Evolutionary conservation across 2,888 invertebrate species (phyloP), one percentile per base, ranked within the genome.

Genomic region (Lochmaea capreae): DNA sequence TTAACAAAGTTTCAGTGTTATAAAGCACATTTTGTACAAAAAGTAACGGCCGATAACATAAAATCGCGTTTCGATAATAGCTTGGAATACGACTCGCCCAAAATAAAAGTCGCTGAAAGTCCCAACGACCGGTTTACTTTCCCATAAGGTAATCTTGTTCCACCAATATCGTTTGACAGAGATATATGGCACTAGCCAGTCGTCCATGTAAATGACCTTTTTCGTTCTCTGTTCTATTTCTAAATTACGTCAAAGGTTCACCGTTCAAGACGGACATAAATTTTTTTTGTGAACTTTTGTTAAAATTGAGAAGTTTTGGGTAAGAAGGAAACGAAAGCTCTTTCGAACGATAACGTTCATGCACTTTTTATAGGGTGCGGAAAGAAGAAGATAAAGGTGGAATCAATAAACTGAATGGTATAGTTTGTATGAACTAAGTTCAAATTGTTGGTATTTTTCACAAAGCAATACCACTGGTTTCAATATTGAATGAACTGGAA

Each of bases 201-300:
- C 79, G 77, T 71, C 81, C 81, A 81, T 82, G 82, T 78, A 82
- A 82, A 82, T 81, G 81, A 81, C 82, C 82, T 82, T 81, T 81
- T 79, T 80, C 78, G 81, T 81, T 79, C 16, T 74, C 78, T 77
- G 77, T 75, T 52, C 75, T 71, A 72, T 75, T 72, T 75, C 72
- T 75, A 72, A 77, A 79, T 79, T 77, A 76, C 75, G 78, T 77
- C 78, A 74, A 79, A 79, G 79, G 80, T 79, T 79, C 73, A 73
- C 18, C 70, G 70, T 73, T 66, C 22, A 22, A 65, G 39, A 59
- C 66, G 52, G 46, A 33, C 65, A 46, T 69, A 52, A 71, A 71
- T 65, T 72, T 73, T 63, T 62, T 65, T 63, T 62, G n/a, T 73
- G 73, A 73, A 70, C 73, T 73, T 73, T 73, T 61, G 39, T 54